These are phyloP conservation scores for Spodoptera frugiperda DNA, from an alignment of 1,140 invertebrate genomes.

Conservation along the genomic window DNA sequence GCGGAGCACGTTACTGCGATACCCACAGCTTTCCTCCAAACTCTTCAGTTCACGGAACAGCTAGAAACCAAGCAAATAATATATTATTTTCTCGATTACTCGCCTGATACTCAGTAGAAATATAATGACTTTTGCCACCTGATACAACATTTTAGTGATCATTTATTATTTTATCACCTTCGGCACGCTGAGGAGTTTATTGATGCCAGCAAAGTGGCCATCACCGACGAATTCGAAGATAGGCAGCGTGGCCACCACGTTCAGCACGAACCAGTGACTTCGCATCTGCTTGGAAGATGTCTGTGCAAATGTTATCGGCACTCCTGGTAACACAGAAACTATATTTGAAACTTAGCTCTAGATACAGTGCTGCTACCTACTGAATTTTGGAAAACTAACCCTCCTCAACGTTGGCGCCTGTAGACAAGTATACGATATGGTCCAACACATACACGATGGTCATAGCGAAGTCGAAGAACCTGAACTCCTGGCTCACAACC, in stretches of 20 bases:
- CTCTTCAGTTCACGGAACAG: constrained; percentile 69
- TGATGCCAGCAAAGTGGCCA: constrained; percentile 73
- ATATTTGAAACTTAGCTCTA: too few relatives aligned
- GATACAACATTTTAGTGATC: neutral
- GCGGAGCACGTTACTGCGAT: constrained; percentile 67
- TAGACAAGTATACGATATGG: constrained; percentile 69
- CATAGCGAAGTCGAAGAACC: constrained; percentile 68
- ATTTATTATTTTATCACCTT: constrained; percentile 51
- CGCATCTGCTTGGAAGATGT: constrained; percentile 73
- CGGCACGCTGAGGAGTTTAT: constrained; percentile 69
- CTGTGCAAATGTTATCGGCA: constrained; percentile 71
- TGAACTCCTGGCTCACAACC: constrained; percentile 60
- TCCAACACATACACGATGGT: constrained; percentile 65
- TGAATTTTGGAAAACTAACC: constrained; percentile 51
- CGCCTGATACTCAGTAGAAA: neutral
- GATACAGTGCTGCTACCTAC: too few relatives aligned
- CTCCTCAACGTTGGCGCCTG: constrained; percentile 75
- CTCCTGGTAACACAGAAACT: constrained; percentile 55
- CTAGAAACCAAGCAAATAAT: constrained; percentile 47
- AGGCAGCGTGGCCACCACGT: constrained; percentile 67
- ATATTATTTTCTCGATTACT: too few relatives aligned
- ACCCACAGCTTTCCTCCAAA: constrained; percentile 71
- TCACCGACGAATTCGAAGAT: constrained; percentile 69
- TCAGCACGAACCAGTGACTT: constrained; percentile 72
- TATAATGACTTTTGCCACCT: neutral